These are phyloP conservation scores for Pachycephala philippinensis DNA, from an alignment of 2,113 vertebrate species.

Conservation along the genomic window DNA sequence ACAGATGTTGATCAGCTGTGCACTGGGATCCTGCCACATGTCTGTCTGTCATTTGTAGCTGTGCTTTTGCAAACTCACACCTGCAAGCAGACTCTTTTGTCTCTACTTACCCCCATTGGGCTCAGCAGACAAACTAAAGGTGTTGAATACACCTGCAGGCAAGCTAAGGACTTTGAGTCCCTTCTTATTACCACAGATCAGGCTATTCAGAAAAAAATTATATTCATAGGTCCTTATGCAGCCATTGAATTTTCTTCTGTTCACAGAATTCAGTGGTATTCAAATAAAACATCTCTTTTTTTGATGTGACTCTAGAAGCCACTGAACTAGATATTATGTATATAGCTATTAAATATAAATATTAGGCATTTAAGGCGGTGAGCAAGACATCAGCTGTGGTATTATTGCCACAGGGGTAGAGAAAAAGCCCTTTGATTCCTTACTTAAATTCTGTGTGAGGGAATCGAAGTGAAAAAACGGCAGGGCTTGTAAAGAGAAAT, in stretches of 20 bases:
- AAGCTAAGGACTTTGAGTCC: not conserved
- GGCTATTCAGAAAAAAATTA: not conserved
- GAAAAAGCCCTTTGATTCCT: not conserved
- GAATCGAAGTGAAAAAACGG: not conserved
- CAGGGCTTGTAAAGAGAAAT: not conserved
- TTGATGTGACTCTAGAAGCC: not conserved
- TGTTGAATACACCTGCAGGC: not conserved
- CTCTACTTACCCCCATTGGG: not conserved
- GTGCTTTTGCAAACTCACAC: not conserved
- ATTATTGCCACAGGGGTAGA: not conserved
- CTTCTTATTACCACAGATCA: not conserved
- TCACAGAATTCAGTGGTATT: not conserved
- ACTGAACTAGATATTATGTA: not conserved
- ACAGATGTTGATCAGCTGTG: not conserved
- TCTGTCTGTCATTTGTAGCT: not conserved
- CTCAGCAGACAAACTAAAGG: not conserved
- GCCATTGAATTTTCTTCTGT: not conserved
- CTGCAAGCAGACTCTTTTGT: not conserved
- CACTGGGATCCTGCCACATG: rapidly evolving
- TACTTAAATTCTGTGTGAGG: not conserved
- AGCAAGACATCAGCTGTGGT: not conserved
- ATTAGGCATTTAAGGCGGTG: not conserved
- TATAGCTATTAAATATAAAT: not conserved
- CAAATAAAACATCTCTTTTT: not conserved
- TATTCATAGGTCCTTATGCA: not conserved